Conservation (phyloP, 2,888 invertebrate species). For the Sphinx pinastri region DNA sequence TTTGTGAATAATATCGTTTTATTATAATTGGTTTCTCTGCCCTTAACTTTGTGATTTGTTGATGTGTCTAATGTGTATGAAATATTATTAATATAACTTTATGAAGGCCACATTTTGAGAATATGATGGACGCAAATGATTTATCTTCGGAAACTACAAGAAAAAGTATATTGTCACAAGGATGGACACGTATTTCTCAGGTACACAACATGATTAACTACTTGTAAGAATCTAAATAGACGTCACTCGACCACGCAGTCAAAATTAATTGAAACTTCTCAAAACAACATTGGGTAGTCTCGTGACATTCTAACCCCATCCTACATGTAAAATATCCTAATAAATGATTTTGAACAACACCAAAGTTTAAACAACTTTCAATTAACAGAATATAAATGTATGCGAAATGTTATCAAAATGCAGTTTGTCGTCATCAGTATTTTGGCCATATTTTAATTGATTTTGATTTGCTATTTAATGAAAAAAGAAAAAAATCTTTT, state of each 20-base stretch:
- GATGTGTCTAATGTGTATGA: conserved; percentile 53
- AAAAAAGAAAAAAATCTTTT: too few relatives aligned
- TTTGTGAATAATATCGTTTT: neutral
- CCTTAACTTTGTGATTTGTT: conserved; percentile 2
- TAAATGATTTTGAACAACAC: too few relatives aligned
- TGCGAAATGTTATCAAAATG: neutral
- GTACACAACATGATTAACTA: conserved; percentile 56
- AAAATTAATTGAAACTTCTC: neutral
- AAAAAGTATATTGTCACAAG: conserved; percentile 86
- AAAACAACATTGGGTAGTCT: neutral
- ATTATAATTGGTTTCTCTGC: neutral
- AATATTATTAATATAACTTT: conserved; percentile 37
- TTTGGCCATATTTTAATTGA: neutral
- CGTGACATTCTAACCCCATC: neutral
- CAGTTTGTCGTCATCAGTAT: neutral
- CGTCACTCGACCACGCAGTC: conserved; percentile 17
- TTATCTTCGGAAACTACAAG: conserved; percentile 83
- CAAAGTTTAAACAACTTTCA: too few relatives aligned
- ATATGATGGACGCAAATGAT: conserved; percentile 89
- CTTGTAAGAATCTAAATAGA: neutral
- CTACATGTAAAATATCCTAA: too few relatives aligned
- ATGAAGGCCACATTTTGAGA: conserved; percentile 47
- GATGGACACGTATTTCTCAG: conserved; percentile 87
- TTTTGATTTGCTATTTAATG: neutral
- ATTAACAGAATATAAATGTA: neutral